These are phyloP conservation scores for Drosophila paranaensis DNA, from an alignment of 2,888 invertebrate genomes.

Conservation along the genomic window DNA sequence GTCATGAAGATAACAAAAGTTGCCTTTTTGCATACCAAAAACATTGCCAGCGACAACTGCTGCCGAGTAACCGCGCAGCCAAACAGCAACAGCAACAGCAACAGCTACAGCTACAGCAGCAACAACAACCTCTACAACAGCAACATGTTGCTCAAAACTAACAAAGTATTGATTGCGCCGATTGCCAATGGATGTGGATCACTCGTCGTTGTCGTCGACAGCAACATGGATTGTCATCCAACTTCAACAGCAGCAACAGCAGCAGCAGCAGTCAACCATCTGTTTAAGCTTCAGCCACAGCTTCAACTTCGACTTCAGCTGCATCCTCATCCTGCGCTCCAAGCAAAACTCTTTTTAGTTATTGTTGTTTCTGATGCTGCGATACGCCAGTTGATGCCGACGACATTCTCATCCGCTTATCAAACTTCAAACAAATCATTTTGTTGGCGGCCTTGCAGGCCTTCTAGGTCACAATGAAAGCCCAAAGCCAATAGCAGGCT, in stretches of 20 bases:
- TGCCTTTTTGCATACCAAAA: constrained; percentile 81
- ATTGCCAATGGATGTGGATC: constrained; percentile 78
- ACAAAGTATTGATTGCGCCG: constrained; percentile 80
- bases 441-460: constrained; percentile 68
- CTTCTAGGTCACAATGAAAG: constrained; percentile 7
- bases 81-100: constrained; percentile 45
- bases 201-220: constrained; percentile 72
- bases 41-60: constrained; percentile 59
- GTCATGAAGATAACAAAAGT: constrained; percentile 81
- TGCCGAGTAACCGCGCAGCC: constrained; percentile 15
- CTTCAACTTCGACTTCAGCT: constrained; percentile 20
- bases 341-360: constrained; percentile 72
- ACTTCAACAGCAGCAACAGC: constrained; percentile 28
- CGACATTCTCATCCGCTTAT: constrained; percentile 82
- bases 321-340: constrained; percentile 64
- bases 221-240: constrained; percentile 77
- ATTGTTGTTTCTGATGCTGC: constrained; percentile 65
- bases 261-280: constrained; percentile 21
- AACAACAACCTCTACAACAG: constrained; percentile 57
- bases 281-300: neutral
- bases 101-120: constrained; percentile 45
- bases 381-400: constrained; percentile 56
- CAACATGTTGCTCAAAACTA: constrained; percentile 77
- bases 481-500: neutral
- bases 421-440: constrained; percentile 79